Base-by-base conservation (phyloP, 2,797 vertebrate genomes). In the Platalea minor region DNA sequence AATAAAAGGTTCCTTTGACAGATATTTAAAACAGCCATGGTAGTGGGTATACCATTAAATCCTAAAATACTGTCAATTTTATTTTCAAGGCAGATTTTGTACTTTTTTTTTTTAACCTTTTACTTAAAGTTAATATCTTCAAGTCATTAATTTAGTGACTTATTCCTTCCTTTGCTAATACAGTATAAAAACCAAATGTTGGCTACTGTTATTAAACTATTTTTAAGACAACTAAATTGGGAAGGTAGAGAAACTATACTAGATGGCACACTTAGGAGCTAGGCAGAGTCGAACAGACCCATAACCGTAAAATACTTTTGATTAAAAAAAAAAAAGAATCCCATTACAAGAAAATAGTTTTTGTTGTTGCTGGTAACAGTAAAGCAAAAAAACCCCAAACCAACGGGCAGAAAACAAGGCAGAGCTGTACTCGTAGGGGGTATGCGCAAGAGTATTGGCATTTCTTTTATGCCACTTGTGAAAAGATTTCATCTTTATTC, bases 401-500 rank as follows among this genome's bases (percentile, higher is more conserved):
- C 59, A 18, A 48, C 5, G 11, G 11, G 21, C 21, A 75, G 54
- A 33, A 51, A 87, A 88, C 50, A 63, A 82, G 50, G 65, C 85
- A 59, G 89, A 68, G 51, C 94, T 60, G 59, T 84, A 16, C 50
- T 29, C 35, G 56, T 18, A 37, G 43, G 45, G 75, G 72, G 37
- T 43, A 39, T 43, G 60, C 69, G 60, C 18, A 21, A 14, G 37
- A 45, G 46, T 11, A 10, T 10, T 91, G 96, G 76, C 79, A 63
- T 92, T 93, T 97, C 96, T 91, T 97, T 96, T 92, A 57, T 95
- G 64, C 59, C 6, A 1, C 48, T 63, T 16, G 73, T 95, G 95
- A 88, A 93, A 95, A 93, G 93, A 26, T 72, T 94, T 89, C 78
- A 26, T 82, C 88, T 89, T 95, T 69, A 67, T 94, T 97, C 91